phyloP scores from a whole-genome alignment of 1,140 invertebrate genomes.

The Diuraphis noxia region DNA sequence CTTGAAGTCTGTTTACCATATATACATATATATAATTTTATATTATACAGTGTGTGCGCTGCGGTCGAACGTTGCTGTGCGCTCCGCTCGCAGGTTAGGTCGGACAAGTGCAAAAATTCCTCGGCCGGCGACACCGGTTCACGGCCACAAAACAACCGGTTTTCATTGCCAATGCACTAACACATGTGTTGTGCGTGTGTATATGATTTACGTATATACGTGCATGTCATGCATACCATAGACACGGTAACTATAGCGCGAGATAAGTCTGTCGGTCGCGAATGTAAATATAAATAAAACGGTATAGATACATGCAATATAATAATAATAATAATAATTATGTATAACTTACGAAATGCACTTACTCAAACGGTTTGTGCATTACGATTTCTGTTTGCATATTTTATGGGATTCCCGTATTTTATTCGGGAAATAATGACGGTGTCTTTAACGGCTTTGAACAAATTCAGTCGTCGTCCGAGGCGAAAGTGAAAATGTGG shows the following conservation, averaged over 20 bases:
- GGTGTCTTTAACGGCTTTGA: background rate
- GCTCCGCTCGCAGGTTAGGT: constrained; percentile 21
- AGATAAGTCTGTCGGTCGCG: background rate
- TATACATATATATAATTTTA: background rate
- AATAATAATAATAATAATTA: background rate
- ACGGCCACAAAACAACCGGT: constrained; percentile 50
- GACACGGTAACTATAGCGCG: background rate
- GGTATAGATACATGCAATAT: background rate
- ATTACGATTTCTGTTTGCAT: background rate
- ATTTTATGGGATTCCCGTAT: background rate
- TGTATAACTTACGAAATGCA: background rate
- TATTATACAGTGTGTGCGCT: background rate
- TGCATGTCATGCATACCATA: background rate
- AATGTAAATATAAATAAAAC: constrained; percentile 1
- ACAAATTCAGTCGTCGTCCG: background rate
- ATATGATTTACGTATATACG: background rate
- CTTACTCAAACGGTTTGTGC: no score
- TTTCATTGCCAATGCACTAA: constrained; percentile 39
- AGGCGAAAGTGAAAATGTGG: constrained; percentile 18
- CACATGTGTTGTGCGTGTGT: background rate
- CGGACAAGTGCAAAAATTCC: constrained; percentile 47
- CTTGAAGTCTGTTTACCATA: background rate
- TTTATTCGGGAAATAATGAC: background rate
- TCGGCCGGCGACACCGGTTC: constrained; percentile 47
- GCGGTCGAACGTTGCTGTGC: background rate